These are phyloP conservation scores for Mythimna albipuncta DNA, from an alignment of 2,888 invertebrate genomes.

Conservation along the genomic window DNA sequence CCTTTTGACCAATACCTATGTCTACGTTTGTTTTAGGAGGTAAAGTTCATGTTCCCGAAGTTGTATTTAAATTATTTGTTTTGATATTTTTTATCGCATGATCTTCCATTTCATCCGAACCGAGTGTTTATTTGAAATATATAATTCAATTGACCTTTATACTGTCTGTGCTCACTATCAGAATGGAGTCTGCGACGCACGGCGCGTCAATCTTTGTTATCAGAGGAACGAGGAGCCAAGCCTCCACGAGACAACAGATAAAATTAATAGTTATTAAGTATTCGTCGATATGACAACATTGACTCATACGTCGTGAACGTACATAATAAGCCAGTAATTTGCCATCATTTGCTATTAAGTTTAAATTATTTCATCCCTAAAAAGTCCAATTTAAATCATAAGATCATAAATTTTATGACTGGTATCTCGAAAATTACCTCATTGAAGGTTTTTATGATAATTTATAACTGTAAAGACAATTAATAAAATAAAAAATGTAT, in stretches of 20 bases:
- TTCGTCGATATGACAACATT: constrained; percentile 46
- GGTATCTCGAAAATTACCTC: not conserved
- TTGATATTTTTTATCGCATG: constrained; percentile 5
- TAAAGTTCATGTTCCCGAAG: not conserved
- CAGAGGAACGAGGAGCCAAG: constrained; percentile 65
- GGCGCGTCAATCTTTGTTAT: constrained; percentile 62
- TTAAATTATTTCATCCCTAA: not conserved
- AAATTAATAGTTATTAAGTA: constrained; percentile 43
- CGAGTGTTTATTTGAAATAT: constrained; percentile 41
- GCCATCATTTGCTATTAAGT: constrained; percentile 4
- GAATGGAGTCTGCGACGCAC: constrained; percentile 50
- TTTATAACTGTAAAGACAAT: too few species aligned
- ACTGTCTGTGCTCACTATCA: constrained; percentile 51
- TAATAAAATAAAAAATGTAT: not conserved
- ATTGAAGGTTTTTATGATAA: not conserved
- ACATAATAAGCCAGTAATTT: constrained; percentile 23
- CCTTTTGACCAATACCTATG: not conserved
- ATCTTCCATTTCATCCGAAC: constrained; percentile 20
- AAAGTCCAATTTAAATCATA: constrained; percentile 2
- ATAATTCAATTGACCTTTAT: constrained; percentile 56
- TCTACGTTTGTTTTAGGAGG: not conserved
- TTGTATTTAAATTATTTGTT: constrained; percentile 16
- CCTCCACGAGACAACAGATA: constrained; percentile 63
- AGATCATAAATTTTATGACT: not conserved
- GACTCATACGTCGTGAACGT: constrained; percentile 41